Evolutionary conservation across 2,888 invertebrate genomes (phyloP), one percentile per base, ranked within the genome.

Genomic region (Nemotelus pantherinus): DNA sequence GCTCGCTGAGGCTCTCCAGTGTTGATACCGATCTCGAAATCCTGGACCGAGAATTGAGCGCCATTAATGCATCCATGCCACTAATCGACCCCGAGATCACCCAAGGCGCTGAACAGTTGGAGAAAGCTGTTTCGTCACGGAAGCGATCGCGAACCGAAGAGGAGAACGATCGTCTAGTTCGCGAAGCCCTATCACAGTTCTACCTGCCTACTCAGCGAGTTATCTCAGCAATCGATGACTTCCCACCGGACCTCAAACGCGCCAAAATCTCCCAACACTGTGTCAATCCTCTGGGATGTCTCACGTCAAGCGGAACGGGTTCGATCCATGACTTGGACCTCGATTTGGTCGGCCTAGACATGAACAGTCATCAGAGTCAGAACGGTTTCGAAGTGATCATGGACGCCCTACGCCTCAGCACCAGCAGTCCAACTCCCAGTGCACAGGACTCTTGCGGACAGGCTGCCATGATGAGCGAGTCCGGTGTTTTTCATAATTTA

Each of bases 151-250:
- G 90, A 58, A 89, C 89, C 82, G 91, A 91, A 80, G 91, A 91
- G 72, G 89, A 90, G 82, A 92, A 92, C 82, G 92, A 92, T 83
- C 90, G 91, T 76, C 89, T 92, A 83, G 91, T 92, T 64, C 91
- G 92, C 81, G 92, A 92, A 82, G 92, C 93, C 3, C 88, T 93
- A 79, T 92, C 91, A 78, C 92, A 93, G 83, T 92, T 92, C 83
- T 93, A 92, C 84, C 91, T 92, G 79, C 92, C 92, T 9, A 92
- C 92, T 1, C 92, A 92, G 47, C 88, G 92, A 77, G 88, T 92
- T 83, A 88, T 93, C 79, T 91, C 92, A 48, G 91, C 91, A 78
- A 91, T 92, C 79, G 92, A 92, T 84, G 92, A 92, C 80, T 91
- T 90, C 80, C 87, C 86, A 0, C 78, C 87, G 80, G 86, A 83